Evolutionary conservation across 2,113 vertebrate species (phyloP), one percentile per base, ranked within the genome.

Genomic region (Brachirus orientalis): DNA sequence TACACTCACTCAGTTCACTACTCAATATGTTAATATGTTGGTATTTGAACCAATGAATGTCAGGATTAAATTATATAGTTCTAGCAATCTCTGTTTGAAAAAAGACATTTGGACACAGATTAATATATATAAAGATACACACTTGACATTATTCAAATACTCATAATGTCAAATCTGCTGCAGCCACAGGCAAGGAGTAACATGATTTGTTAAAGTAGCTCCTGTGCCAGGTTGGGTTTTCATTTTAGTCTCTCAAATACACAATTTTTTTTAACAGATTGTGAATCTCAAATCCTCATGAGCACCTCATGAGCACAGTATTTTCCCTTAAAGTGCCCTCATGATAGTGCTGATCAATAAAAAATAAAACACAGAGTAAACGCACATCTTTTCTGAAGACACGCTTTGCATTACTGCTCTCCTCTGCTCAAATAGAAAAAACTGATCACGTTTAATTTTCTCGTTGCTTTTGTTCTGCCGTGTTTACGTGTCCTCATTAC

Each of bases 11-110:
- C 54, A 70, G 8, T 70, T 62, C 13, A 10, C 47, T 44, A 6
- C 40, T 17, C 56, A 58, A 8, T 45, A 45, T 58, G 69, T 77
- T 82, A 75, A 86, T 83, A 76, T 70, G 60, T 73, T 82, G 76
- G 80, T 85, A 76, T 88, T 84, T 86, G 77, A 86, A 74, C 79
- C 11, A 6, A 22, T 1, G 9, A 75, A 68, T 60, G 55, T 70
- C 67, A 41, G 45, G 28, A 14, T 36, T 3, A 12, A 61, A 48
- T n/a, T n/a, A n/a, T n/a, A n/a, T n/a, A n/a, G n/a, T n/a, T n/a
- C n/a, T n/a, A n/a, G n/a, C n/a, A n/a, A n/a, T n/a, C 61, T 55
- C 16, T 37, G 50, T 72, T 60, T 75, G 20, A 75, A 51, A 18
- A 48, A 64, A 58, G 41, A 62, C 10, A 1, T 37, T 10, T 10